These are phyloP conservation scores for Gastrophryne carolinensis DNA, from an alignment of 2,797 vertebrate genomes.

Conservation along the genomic window DNA sequence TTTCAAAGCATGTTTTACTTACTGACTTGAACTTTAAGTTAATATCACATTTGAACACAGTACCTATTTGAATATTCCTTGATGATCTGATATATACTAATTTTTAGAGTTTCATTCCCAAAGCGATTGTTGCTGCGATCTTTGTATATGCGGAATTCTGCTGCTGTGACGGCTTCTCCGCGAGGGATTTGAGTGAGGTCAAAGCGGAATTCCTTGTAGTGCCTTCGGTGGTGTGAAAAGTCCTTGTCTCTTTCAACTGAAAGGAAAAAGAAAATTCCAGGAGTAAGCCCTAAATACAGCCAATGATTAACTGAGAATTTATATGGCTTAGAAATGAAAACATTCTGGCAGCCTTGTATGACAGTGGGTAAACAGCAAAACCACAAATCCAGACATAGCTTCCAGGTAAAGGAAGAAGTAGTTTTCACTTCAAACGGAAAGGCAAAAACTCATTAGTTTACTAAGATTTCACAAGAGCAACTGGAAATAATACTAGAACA, in stretches of 20 bases:
- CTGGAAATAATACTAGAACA: constrained; percentile 62
- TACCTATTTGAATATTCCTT: constrained; percentile 94
- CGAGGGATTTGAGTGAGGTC: constrained; percentile 97
- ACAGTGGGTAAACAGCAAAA: constrained; percentile 65
- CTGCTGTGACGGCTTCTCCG: constrained; percentile 93
- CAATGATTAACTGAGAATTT: constrained; percentile 58
- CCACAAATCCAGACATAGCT: constrained; percentile 60
- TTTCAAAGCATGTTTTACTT: background rate
- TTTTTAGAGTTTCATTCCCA: constrained; percentile 93
- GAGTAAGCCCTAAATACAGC: constrained; percentile 39
- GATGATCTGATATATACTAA: constrained; percentile 94
- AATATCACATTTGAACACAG: constrained; percentile 23
- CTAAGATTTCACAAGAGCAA: constrained; percentile 62
- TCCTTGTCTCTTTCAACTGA: constrained; percentile 98
- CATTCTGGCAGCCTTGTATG: constrained; percentile 61
- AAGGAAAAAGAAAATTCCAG: constrained; percentile 55
- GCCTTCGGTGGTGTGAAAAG: constrained; percentile 94
- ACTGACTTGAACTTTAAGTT: no score
- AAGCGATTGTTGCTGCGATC: constrained; percentile 87
- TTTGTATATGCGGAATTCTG: constrained; percentile 97
- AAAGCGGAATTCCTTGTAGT: constrained; percentile 98
- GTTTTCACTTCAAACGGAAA: constrained; percentile 62
- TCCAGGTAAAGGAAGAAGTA: constrained; percentile 69
- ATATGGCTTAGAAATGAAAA: constrained; percentile 59
- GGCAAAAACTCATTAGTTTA: constrained; percentile 55